Base-by-base conservation (phyloP, 2,113 vertebrate genomes). In the Epinephelus lanceolatus region DNA sequence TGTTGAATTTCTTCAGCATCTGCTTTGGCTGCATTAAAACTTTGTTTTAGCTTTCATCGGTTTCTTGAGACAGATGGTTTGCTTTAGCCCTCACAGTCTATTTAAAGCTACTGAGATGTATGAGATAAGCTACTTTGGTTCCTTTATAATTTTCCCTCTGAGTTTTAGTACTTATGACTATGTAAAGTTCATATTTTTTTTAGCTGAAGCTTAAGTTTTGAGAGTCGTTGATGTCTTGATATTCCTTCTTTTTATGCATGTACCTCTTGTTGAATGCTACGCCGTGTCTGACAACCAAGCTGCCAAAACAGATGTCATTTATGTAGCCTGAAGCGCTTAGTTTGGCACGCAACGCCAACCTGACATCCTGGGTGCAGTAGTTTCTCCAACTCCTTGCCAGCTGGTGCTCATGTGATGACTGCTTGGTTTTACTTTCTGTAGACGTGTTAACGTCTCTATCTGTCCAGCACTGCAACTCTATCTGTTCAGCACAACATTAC, bases 21-120 rank as follows among this genome's bases (percentile, higher is more conserved):
- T 80, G 86, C 85, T 76, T 42, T 30, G 51, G 63, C 71, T 88
- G 85, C 57, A 68, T 85, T 65, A 79, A 82, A 84, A 88, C 56
- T 73, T 82, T 69, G 70, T 86, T 86, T 82, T 76, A 62, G 71
- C 47, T 86, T 87, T 82, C 78, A 65, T 83, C 37, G 40, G 53
- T 53, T 84, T 49, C 82, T 37, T 4, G 25, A 27, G 40, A 68
- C 88, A 80, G 65, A 87, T 88, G 79, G 69, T 79, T 85, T 75
- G 25, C 47, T 73, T 89, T 70, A 78, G 61, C 33, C 45, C 59
- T 25, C 55, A 14, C 30, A 40, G 68, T 60, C 55, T 86, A 80
- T 83, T 86, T 81, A 84, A 86, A 90, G 80, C 80, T 68, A 17
- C 83, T 53, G 75, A 74, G 65, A 80, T 76, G 52, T 60, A 76